Evolutionary conservation across 2,888 invertebrate genomes (phyloP), one percentile per base, ranked within the genome.

Genomic region (Epinotia demarniana): DNA sequence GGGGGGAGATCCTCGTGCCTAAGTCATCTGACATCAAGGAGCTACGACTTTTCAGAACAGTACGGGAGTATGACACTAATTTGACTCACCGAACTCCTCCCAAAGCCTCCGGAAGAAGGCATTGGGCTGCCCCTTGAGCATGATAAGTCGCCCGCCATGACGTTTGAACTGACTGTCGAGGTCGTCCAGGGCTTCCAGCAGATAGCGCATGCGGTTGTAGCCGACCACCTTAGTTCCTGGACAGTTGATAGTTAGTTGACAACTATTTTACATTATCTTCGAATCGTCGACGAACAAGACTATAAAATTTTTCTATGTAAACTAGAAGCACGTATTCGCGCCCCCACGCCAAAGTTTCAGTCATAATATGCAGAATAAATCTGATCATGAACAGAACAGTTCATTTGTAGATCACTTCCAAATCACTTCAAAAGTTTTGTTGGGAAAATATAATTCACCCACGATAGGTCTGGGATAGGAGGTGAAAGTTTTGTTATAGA

Each of bases 201-300:
- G 92, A 82, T 96, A 97, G 18, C 95, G 93, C 95, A 96, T 95
- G 1, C 96, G 95, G 84, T 97, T 96, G 87, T 95, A 96, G 0
- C 96, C 95, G 12, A 95, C 94, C n/a, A 91, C 63, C 81, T 95
- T 95, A 0, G 96, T 95, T 66, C 96, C 96, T 96, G 80, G 13
- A 49, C 66, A 57, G 39, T 39, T 80, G 16, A 46, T 67, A 57
- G 53, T n/a, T 67, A 57, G 49, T n/a, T 16, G n/a, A 16, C 53
- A 53, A 53, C n/a, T 53, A 16, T 16, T 6, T 6, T 49, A 5
- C 49, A 49, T 49, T 5, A 3, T 49, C 49, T 49, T 49, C 16
- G 49, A 49, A 49, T 16, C 49, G 49, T 16, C 16, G 5, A 49
- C 3, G 49, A 49, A 49, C 4, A 16, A 6, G 2, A 39, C 23